A percentile compares a stretch with the other conserved stretches of the same genome.
Conservation (phyloP, 2,888 invertebrate species). For the Eustalomyia histrio region DNA sequence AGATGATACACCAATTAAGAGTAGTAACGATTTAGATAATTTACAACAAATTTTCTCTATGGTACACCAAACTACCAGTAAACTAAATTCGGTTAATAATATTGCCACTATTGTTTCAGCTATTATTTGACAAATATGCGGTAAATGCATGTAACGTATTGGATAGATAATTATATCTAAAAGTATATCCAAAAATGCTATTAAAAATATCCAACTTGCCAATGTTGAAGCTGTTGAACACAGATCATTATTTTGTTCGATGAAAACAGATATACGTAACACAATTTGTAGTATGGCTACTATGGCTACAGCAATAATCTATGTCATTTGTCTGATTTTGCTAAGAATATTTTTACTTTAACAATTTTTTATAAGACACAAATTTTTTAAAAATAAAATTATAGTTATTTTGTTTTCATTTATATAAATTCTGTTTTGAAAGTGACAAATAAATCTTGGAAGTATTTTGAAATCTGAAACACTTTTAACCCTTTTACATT, state of each 20-base stretch:
- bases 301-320: constrained; percentile 65
- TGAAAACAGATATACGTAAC: constrained; percentile 69
- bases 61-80: constrained; percentile 72
- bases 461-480: constrained; percentile 1
- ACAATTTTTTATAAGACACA: too few species aligned
- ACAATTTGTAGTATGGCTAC: constrained; percentile 69
- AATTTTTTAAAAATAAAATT: not conserved
- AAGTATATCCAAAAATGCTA: too few species aligned
- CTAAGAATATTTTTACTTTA: not conserved
- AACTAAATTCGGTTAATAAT: constrained; percentile 69
- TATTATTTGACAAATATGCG: too few species aligned
- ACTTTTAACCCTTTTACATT: too few species aligned
- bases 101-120: too few species aligned
- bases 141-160: too few species aligned
- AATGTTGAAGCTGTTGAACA: constrained; percentile 71
- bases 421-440: too few species aligned
- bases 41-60: constrained; percentile 67
- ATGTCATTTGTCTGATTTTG: constrained; percentile 64
- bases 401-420: constrained; percentile 11
- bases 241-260: constrained; percentile 69
- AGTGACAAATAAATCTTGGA: constrained; percentile 29
- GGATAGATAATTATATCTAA: too few species aligned
- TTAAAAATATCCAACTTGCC: too few species aligned
- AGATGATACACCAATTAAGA: constrained; percentile 54
- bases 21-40: too few species aligned